These are phyloP conservation scores for Echiichthys vipera DNA, from an alignment of 2,797 vertebrate species.

Conservation along the genomic window DNA sequence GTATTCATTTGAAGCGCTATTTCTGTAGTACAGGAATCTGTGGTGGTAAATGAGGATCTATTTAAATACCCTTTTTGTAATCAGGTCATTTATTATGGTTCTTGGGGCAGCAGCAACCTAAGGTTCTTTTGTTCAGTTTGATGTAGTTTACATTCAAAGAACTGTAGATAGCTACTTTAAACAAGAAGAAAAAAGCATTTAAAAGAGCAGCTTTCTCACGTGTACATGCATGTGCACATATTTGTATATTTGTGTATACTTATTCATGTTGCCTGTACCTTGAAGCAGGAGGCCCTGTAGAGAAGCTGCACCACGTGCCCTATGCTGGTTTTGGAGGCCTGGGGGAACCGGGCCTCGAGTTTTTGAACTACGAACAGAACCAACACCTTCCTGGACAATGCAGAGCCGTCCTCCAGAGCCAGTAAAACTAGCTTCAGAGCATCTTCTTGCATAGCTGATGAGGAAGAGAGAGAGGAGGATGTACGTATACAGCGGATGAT, in stretches of 20 bases:
- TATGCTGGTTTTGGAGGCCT: constrained; percentile 98
- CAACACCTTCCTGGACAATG: constrained; percentile 95
- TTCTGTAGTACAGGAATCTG: constrained; percentile 5
- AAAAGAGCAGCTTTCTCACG: constrained; percentile 1
- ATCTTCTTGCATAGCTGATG: constrained; percentile 95
- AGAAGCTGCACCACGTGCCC: constrained; percentile 97
- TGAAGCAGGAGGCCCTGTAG: constrained; percentile 97
- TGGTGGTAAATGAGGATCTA: constrained; percentile 41
- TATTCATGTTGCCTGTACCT: constrained; percentile 80
- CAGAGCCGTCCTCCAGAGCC: constrained; percentile 96
- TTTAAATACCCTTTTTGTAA: constrained; percentile 52
- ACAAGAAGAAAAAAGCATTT: too few relatives aligned
- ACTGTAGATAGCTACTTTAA: neutral
- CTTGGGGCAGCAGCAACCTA: constrained; percentile 26
- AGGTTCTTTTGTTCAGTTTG: constrained; percentile 32
- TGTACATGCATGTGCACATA: neutral
- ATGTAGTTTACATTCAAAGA: neutral
- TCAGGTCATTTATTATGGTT: constrained; percentile 51
- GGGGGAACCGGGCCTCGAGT: constrained; percentile 94
- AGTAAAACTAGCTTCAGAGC: constrained; percentile 94
- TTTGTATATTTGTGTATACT: neutral
- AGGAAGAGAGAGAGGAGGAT: neutral
- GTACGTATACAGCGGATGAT: neutral
- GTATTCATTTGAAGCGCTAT: neutral
- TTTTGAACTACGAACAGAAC: constrained; percentile 98